Evolutionary conservation across 2,888 invertebrate species (phyloP).

Genomic region (Eupeodes luniger): DNA sequence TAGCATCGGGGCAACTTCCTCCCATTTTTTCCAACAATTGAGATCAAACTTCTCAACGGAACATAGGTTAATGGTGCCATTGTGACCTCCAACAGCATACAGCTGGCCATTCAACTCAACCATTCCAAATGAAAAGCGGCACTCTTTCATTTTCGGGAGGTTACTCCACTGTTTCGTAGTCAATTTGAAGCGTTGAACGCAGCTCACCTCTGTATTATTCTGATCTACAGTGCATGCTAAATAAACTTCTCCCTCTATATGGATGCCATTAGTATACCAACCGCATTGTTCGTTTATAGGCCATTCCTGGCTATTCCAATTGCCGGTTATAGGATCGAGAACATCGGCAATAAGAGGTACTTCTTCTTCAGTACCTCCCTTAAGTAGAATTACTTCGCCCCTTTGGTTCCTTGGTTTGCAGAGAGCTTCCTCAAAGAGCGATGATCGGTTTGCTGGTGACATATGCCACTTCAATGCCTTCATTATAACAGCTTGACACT

Average conservation of each 20-base stretch:
- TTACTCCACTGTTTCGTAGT: not conserved
- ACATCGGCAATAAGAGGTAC: not conserved
- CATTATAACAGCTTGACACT: conserved; percentile 5
- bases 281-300: not conserved
- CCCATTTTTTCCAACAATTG: conserved; percentile 4
- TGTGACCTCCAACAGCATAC: conserved; percentile 33
- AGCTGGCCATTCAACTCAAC: conserved; percentile 22
- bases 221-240: not conserved
- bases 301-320: conserved; percentile 11
- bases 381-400: conserved; percentile 1
- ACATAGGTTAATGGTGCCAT: not conserved
- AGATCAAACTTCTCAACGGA: conserved; percentile 38
- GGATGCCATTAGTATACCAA: conserved; percentile 34
- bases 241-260: not conserved
- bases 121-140: conserved; percentile 41
- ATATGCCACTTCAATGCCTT: conserved; percentile 38
- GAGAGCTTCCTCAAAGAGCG: not conserved
- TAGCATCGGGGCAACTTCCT: conserved; percentile 7
- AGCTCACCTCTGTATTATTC: not conserved
- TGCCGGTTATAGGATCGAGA: not conserved
- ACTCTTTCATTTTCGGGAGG: not conserved
- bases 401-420: conserved; percentile 24
- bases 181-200: conserved; percentile 36
- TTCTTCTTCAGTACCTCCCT: not conserved
- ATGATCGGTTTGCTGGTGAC: not conserved